Percentiles rank a stretch among this genome's conserved stretches.
Conservation (phyloP, 2,888 invertebrate genomes). For the Lasioglossum figueresi region DNA sequence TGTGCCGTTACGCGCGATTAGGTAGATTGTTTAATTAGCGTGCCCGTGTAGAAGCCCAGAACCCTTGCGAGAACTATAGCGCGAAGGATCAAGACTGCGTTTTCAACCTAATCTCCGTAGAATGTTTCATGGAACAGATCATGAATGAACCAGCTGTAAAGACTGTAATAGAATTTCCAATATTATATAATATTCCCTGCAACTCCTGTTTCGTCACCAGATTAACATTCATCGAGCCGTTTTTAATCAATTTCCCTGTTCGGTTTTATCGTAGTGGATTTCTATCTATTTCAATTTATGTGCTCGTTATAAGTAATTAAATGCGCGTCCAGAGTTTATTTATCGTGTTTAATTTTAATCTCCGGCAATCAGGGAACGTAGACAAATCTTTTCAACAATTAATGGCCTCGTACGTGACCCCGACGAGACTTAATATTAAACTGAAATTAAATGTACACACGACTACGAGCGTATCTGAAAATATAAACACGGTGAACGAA, state of each 20-base stretch:
- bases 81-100: background rate
- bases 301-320: background rate
- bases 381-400: background rate
- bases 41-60: background rate
- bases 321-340: background rate
- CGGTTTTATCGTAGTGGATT: background rate
- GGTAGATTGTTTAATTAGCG: background rate
- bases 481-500: background rate
- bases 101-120: background rate
- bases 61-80: background rate
- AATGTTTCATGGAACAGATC: background rate
- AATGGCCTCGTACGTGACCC: background rate
- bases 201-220: background rate
- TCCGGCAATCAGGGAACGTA: background rate
- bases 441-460: conserved; percentile 4
- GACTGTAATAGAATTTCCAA: background rate
- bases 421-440: background rate
- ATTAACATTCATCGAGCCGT: background rate
- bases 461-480: background rate
- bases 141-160: background rate
- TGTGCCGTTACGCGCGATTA: background rate
- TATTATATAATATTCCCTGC: no score
- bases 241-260: background rate
- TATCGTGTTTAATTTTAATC: background rate
- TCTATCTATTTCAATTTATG: no score